These are phyloP conservation scores for Drosophila subsilvestris DNA, from an alignment of 2,888 invertebrate species.

Conservation along the genomic window DNA sequence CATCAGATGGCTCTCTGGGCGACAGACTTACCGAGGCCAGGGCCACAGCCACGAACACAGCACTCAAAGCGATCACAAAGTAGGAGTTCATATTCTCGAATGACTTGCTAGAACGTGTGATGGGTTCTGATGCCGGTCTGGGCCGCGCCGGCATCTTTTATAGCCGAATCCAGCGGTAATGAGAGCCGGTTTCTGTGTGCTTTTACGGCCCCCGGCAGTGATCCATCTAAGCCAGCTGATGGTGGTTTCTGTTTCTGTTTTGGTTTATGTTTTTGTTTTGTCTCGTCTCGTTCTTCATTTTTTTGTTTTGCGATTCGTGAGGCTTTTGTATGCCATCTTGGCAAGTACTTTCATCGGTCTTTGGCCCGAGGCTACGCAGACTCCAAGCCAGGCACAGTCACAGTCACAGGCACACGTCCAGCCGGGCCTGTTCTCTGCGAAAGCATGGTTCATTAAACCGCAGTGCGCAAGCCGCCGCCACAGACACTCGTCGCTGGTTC, in stretches of 20 bases:
- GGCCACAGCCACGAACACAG: constrained; percentile 58
- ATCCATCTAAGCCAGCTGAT: constrained; percentile 54
- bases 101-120: constrained; percentile 58
- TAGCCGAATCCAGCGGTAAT: constrained; percentile 37
- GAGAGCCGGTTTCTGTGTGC: constrained; percentile 60
- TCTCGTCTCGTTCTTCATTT: constrained; percentile 2
- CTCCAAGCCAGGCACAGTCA: constrained; percentile 6
- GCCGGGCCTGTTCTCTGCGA: constrained; percentile 39
- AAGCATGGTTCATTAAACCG: constrained; percentile 57
- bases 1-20: neutral
- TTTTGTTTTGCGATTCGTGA: constrained; percentile 3
- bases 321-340: constrained; percentile 12
- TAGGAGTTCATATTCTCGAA: constrained; percentile 67
- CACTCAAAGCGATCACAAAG: constrained; percentile 62
- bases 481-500: constrained; percentile 24
- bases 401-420: neutral
- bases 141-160: constrained; percentile 52
- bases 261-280: constrained; percentile 11
- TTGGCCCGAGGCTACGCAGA: constrained; percentile 46
- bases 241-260: constrained; percentile 31
- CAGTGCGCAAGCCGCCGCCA: constrained; percentile 8
- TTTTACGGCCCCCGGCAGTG: constrained; percentile 53
- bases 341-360: constrained; percentile 65
- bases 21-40: constrained; percentile 63
- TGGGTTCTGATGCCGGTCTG: constrained; percentile 55